These are phyloP conservation scores for Drosophila eohydei DNA, from an alignment of 2,888 invertebrate species.

Conservation along the genomic window DNA sequence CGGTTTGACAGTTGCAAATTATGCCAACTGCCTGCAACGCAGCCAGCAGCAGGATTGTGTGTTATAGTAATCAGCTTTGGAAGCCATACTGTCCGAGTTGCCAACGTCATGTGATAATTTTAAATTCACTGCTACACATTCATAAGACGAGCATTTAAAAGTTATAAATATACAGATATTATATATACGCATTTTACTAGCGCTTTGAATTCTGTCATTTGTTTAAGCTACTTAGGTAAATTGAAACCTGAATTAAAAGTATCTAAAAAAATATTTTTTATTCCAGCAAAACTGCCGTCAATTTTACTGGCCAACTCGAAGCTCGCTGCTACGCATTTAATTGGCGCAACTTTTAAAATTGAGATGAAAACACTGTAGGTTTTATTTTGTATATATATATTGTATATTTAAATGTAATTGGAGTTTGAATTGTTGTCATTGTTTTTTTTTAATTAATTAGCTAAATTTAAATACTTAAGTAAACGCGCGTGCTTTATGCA, in stretches of 20 bases:
- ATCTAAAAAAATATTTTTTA: not conserved
- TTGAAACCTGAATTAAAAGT: not conserved
- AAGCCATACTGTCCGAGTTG: not conserved
- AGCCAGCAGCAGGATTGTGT: constrained; percentile 17
- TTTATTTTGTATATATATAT: constrained; percentile 69
- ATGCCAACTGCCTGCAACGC: constrained; percentile 25
- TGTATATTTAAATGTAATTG: constrained; percentile 77
- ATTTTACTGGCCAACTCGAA: not conserved
- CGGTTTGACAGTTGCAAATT: constrained; percentile 76
- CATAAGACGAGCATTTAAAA: not conserved
- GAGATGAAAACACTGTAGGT: not conserved
- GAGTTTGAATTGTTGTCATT: constrained; percentile 70
- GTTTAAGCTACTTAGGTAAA: not conserved
- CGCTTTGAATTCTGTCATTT: not conserved
- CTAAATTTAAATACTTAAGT: constrained; percentile 75
- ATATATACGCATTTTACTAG: not conserved
- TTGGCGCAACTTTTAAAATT: not conserved
- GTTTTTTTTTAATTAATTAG: constrained; percentile 59
- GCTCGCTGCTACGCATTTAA: not conserved
- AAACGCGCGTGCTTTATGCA: constrained; percentile 64
- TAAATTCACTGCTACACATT: constrained; percentile 11
- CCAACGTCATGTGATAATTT: not conserved
- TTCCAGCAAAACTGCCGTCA: not conserved
- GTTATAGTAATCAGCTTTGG: constrained; percentile 14
- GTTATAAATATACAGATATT: not conserved